Percentiles rank a stretch among this genome's conserved stretches.
These are phyloP conservation scores for Microtus montanus DNA, from an alignment of 2,113 vertebrate species.

Conservation along the genomic window DNA sequence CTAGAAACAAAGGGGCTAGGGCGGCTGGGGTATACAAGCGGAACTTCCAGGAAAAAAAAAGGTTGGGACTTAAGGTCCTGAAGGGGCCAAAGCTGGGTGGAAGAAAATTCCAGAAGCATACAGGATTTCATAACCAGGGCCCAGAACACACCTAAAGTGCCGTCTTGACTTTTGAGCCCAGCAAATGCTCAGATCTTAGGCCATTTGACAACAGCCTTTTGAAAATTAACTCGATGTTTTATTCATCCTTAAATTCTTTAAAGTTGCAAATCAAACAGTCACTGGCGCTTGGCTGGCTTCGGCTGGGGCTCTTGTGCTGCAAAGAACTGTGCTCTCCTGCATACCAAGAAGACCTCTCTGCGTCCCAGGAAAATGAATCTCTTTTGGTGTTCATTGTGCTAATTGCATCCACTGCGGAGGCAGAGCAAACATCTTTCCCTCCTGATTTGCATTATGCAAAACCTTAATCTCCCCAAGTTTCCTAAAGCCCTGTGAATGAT, in stretches of 20 bases:
- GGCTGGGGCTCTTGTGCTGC: conserved; percentile 74
- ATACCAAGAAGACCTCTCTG: conserved; percentile 84
- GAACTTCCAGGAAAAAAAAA: conserved; percentile 27
- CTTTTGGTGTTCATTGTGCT: conserved; percentile 81
- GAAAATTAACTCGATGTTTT: conserved; percentile 88
- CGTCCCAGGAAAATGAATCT: conserved; percentile 84
- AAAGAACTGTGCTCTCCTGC: conserved; percentile 82
- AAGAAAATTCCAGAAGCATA: background rate
- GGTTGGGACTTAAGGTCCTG: background rate
- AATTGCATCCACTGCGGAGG: conserved; percentile 82
- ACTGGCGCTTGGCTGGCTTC: conserved; percentile 81
- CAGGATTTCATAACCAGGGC: background rate
- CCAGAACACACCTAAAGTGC: background rate
- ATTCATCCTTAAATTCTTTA: conserved; percentile 86
- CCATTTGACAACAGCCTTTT: conserved; percentile 80
- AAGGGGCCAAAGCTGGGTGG: background rate
- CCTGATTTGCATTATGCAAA: conserved; percentile 86
- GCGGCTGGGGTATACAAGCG: background rate
- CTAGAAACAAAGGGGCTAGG: background rate
- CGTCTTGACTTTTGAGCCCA: background rate
- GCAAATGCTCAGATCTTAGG: conserved; percentile 70
- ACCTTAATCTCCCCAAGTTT: conserved; percentile 78
- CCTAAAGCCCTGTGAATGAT: conserved; percentile 75
- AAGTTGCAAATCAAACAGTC: conserved; percentile 86
- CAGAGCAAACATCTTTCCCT: conserved; percentile 78